Conservation (phyloP, 2,888 invertebrate genomes). For the Ophion obscuratus region DNA sequence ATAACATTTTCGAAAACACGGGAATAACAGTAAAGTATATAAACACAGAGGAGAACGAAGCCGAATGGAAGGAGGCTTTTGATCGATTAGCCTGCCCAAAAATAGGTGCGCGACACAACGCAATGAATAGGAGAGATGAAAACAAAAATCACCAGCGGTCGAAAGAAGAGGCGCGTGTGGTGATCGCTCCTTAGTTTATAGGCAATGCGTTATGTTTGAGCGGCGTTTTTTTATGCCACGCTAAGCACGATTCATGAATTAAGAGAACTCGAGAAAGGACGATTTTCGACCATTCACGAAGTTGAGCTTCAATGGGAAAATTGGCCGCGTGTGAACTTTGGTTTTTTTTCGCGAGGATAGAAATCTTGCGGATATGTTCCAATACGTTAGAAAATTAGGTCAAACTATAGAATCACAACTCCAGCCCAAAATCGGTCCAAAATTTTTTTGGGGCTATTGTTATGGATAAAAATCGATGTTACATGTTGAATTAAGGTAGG, state of each 20-base stretch:
- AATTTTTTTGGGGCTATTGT: too few species aligned
- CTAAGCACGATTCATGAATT: too few species aligned
- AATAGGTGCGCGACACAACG: conserved; percentile 20
- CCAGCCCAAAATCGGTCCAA: too few species aligned
- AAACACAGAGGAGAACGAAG: conserved; percentile 31
- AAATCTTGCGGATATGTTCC: neutral
- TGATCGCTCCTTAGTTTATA: neutral
- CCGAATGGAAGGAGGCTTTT: conserved; percentile 48
- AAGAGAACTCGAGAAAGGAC: neutral
- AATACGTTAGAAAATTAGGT: too few species aligned
- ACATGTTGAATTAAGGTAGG: too few species aligned
- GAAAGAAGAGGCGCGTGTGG: neutral
- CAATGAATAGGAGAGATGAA: conserved; percentile 5
- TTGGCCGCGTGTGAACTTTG: neutral
- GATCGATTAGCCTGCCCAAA: conserved; percentile 35
- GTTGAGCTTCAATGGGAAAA: neutral
- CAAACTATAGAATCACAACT: too few species aligned
- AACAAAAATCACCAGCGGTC: neutral
- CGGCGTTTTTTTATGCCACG: neutral
- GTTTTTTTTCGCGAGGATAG: neutral
- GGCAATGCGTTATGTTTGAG: neutral
- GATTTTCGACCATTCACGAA: neutral
- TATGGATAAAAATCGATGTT: too few species aligned
- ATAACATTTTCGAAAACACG: conserved; percentile 10
- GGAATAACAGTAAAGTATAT: conserved; percentile 30